Base-by-base conservation (phyloP, 2,888 invertebrate species). In the Drosophila nr. fundita region DNA sequence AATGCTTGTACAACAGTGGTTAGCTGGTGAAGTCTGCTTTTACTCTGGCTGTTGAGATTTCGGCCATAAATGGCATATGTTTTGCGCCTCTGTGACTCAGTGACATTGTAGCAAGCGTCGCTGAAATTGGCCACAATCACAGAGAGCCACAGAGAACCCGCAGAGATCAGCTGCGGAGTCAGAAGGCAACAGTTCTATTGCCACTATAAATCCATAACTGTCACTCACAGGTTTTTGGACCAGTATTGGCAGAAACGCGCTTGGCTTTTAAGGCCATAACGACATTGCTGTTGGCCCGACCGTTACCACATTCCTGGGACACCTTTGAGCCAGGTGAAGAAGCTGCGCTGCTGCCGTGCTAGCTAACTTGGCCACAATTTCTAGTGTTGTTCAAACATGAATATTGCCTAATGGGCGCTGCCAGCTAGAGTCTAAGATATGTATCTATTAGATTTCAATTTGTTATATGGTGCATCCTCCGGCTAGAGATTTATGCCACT, bases 121-220 rank as follows among this genome's bases (percentile, higher is more conserved):
- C 76, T 73, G 32, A 69, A 77, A 67, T 73, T 69, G 71, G 73
- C 55, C 42, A 69, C 42, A 81, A 64, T 62, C 49, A 57, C 45
- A 68, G 30, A 52, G 38, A 18, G 42, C 15, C 15, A 30, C 29
- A 29, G 24, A 69, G 60, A 27, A 57, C 1, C 8, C 27, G 58
- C 7, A 32, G 58, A 48, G 66, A 38, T 55, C 50, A 34, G 45
- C 57, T 27, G 29, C 52, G 29, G 29, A 21, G 27, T 13, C 29
- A 66, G 48, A 70, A 24, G 48, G 53, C 61, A 54, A 67, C 62
- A 74, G 68, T 67, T 69, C 48, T 72, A 78, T 78, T 88, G 90
- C 90, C 80, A 82, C 90, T 80, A 87, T 87, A 87, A 90, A 90
- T 87, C 83, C 87, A 88, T 86, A 88, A 90, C 90, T 87, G 87